Conservation (phyloP, 2,113 vertebrate species). For the Hippocampus abdominalis region DNA sequence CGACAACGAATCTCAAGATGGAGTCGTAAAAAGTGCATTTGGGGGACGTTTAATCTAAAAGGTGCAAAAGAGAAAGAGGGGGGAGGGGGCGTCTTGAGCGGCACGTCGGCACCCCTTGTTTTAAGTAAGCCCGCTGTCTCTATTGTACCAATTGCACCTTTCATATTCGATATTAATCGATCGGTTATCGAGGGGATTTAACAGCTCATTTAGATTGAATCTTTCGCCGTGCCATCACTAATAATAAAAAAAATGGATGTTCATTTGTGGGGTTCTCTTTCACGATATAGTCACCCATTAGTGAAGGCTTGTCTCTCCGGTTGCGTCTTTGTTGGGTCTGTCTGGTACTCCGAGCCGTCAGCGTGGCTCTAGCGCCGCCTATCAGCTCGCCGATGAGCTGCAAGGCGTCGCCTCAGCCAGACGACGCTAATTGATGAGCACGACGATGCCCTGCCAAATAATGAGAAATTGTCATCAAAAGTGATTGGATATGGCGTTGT, state of each 20-base stretch:
- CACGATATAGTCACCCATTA: neutral
- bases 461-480: neutral
- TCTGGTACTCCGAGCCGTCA: constrained; percentile 38
- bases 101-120: constrained; percentile 57
- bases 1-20: neutral
- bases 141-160: neutral
- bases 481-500: neutral
- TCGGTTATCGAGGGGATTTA: neutral
- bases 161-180: neutral
- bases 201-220: neutral
- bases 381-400: constrained; percentile 46
- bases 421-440: constrained; percentile 65
- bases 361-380: constrained; percentile 57
- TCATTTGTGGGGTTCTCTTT: neutral
- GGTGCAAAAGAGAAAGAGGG: constrained; percentile 36
- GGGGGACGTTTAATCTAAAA: constrained; percentile 14
- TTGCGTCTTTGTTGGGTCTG: constrained; percentile 66
- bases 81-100: constrained; percentile 32
- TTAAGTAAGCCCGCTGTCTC: neutral
- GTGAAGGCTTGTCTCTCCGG: constrained; percentile 11
- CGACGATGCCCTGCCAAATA: constrained; percentile 46
- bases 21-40: neutral
- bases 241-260: neutral
- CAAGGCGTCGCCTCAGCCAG: constrained; percentile 77
- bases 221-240: neutral